phyloP scores from a whole-genome alignment of 2,888 invertebrate species.

The Eurytoma adleriae region DNA sequence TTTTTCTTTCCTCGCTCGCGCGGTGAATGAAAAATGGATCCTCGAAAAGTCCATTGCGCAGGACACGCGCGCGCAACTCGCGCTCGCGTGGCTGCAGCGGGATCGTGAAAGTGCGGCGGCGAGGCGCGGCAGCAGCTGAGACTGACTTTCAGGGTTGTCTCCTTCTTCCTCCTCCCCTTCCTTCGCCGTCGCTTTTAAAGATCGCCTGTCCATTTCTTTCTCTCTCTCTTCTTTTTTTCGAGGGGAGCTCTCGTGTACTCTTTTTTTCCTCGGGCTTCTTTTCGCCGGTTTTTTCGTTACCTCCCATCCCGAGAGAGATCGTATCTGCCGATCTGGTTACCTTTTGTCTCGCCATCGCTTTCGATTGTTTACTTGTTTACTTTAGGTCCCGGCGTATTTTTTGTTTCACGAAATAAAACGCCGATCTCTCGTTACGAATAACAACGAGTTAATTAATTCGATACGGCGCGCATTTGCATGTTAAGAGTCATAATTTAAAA shows the following conservation, averaged over 20 bases:
- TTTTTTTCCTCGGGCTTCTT: slow-evolving; percentile 16
- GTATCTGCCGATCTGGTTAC: slow-evolving; percentile 46
- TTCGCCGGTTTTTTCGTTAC: background rate
- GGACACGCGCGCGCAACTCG: background rate
- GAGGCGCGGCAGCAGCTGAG: slow-evolving; percentile 58
- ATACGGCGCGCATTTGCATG: too few species aligned
- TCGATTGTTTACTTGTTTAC: background rate
- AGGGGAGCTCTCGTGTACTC: slow-evolving; percentile 25
- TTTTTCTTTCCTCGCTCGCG: too few species aligned
- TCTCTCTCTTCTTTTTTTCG: slow-evolving; percentile 47
- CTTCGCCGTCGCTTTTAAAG: background rate
- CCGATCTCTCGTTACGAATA: background rate
- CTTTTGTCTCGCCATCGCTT: slow-evolving; percentile 47
- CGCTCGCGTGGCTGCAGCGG: slow-evolving; percentile 61
- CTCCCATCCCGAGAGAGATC: slow-evolving; percentile 34
- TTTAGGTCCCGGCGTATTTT: background rate
- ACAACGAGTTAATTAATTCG: background rate
- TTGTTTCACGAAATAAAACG: background rate
- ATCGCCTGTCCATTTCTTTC: slow-evolving; percentile 44
- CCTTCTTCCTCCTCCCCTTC: slow-evolving; percentile 56
- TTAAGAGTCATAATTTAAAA: too few species aligned
- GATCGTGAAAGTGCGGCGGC: slow-evolving; percentile 73
- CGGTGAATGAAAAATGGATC: too few species aligned
- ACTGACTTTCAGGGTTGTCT: slow-evolving; percentile 74
- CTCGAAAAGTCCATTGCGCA: too few species aligned